These are phyloP conservation scores for Melanostigma gelatinosum DNA, from an alignment of 2,113 vertebrate species.

Conservation along the genomic window DNA sequence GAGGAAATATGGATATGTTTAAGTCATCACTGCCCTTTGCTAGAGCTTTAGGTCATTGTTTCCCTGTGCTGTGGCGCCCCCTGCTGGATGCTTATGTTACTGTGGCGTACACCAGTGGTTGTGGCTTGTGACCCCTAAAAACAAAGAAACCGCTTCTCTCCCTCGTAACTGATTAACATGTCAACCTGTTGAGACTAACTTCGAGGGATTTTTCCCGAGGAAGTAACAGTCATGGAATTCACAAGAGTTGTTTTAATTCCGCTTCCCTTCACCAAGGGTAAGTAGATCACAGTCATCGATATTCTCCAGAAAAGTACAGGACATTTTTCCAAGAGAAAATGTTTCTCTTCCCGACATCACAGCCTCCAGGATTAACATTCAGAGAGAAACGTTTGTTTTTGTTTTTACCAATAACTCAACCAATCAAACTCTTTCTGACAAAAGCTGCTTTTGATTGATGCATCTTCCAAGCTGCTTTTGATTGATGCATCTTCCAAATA, in stretches of 20 bases:
- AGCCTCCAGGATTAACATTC: neutral
- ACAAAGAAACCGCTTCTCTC: neutral
- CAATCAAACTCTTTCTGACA: neutral
- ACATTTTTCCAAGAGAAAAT: neutral
- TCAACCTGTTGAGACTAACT: too few relatives aligned
- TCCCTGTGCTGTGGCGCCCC: slow-evolving; percentile 44
- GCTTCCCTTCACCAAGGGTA: neutral
- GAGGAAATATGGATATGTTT: slow-evolving; percentile 10
- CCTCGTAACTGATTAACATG: too few relatives aligned
- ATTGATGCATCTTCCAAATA: neutral
- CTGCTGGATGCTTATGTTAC: slow-evolving; percentile 32
- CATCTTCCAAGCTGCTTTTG: neutral
- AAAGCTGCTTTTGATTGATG: neutral
- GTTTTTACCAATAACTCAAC: neutral
- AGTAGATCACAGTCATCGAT: neutral
- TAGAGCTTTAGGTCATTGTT: neutral
- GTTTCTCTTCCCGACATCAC: neutral
- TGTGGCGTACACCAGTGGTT: neutral
- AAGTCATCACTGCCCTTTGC: slow-evolving; percentile 3
- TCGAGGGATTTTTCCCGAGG: too few relatives aligned
- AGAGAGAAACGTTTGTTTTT: neutral
- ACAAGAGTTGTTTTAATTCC: neutral
- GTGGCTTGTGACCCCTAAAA: neutral
- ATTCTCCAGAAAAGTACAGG: neutral
- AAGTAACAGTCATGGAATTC: neutral